Percentiles rank a stretch among this genome's conserved stretches.
Conservation (phyloP, 2,797 vertebrate genomes). For the Limosa lapponica region DNA sequence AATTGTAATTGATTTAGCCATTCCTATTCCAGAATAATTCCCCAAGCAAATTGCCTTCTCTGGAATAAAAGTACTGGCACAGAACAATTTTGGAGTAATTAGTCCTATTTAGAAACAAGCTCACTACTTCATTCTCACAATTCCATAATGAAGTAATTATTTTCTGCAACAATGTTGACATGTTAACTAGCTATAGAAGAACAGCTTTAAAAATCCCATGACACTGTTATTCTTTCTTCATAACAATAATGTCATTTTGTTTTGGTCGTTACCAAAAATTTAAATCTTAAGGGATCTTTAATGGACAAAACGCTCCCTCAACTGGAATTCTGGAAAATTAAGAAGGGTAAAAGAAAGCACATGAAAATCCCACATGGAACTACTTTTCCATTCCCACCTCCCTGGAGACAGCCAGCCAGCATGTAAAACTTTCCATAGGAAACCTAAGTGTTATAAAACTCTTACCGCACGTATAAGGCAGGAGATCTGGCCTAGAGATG, state of each 20-base stretch:
- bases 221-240: neutral
- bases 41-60: neutral
- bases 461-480: neutral
- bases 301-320: slow-evolving; percentile 10
- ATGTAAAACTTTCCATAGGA: neutral
- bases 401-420: neutral
- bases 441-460: neutral
- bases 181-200: neutral
- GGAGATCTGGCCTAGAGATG: neutral
- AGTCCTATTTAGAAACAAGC: neutral
- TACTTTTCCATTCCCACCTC: neutral
- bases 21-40: neutral
- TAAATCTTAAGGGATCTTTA: neutral
- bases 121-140: neutral
- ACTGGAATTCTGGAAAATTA: neutral
- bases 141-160: slow-evolving; percentile 4
- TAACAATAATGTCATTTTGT: slow-evolving; percentile 11
- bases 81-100: neutral
- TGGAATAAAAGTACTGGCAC: neutral
- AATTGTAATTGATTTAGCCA: neutral
- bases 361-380: neutral
- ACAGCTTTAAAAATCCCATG: slow-evolving; percentile 14
- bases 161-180: slow-evolving; percentile 1
- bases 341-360: neutral
- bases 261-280: neutral